These are phyloP conservation scores for Stichodactyla helianthus DNA, from an alignment of 64 coral and sea anemone species.

Conservation along the genomic window DNA sequence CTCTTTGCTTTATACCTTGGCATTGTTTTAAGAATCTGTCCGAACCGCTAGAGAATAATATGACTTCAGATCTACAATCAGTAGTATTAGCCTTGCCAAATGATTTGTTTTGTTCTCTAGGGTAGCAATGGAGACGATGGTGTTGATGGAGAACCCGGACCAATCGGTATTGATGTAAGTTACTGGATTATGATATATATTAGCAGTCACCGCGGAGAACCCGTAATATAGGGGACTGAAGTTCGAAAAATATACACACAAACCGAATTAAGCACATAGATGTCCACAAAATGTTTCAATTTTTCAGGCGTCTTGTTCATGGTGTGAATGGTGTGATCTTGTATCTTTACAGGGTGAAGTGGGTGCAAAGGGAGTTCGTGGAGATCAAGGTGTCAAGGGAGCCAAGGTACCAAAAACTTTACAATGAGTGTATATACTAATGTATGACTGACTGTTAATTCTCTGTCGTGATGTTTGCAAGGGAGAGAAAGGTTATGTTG, in stretches of 20 bases:
- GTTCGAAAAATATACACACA: no score
- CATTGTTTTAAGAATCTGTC: no score
- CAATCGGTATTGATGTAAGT: not conserved
- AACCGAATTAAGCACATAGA: no score
- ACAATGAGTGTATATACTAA: not conserved
- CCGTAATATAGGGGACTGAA: no score
- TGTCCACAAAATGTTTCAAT: not conserved
- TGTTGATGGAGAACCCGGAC: conserved; percentile 29
- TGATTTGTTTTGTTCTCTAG: not conserved
- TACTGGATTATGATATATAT: not conserved
- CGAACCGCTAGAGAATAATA: no score
- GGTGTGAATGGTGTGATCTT: not conserved
- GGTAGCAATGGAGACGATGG: conserved; percentile 44
- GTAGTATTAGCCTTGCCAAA: not conserved
- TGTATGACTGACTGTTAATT: not conserved
- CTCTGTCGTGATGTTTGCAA: not conserved
- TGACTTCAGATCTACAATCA: no score
- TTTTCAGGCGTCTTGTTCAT: not conserved
- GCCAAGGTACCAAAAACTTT: conserved; percentile 10
- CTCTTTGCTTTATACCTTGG: no score
- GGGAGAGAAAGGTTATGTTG: conserved; percentile 29
- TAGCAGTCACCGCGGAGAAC: no score
- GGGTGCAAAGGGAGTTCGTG: conserved; percentile 46
- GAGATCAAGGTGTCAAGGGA: conserved; percentile 23
- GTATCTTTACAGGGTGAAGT: conserved; percentile 18